Evolutionary conservation across 2,888 invertebrate genomes (phyloP).

Genomic region (Temnothorax rugatulus): DNA sequence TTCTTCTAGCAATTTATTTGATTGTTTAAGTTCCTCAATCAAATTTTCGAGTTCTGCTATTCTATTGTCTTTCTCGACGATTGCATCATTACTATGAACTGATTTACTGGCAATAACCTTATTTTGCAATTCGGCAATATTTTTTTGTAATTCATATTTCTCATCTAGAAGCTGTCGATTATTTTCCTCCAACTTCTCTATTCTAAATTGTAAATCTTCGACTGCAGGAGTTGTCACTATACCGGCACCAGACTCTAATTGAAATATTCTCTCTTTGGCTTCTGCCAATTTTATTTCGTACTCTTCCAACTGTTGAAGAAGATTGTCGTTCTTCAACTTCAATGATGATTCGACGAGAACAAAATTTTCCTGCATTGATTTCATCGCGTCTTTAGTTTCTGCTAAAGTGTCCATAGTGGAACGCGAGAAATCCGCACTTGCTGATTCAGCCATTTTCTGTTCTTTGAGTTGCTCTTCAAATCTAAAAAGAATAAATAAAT

Average conservation of each 20-base stretch:
- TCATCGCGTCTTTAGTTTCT: conserved; percentile 93
- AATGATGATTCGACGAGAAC: conserved; percentile 90
- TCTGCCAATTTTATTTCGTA: conserved; percentile 87
- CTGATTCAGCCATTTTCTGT: conserved; percentile 77
- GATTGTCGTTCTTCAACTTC: conserved; percentile 89
- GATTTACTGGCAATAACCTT: conserved; percentile 77
- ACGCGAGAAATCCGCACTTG: conserved; percentile 80
- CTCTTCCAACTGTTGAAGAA: conserved; percentile 88
- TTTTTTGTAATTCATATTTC: conserved; percentile 82
- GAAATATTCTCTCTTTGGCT: conserved; percentile 79
- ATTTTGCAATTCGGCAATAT: conserved; percentile 80
- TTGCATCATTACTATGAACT: conserved; percentile 71
- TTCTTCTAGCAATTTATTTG: conserved; percentile 80
- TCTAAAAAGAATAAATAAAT: conserved; percentile 65
- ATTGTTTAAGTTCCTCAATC: conserved; percentile 83
- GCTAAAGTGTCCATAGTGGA: conserved; percentile 90
- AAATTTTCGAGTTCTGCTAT: conserved; percentile 86
- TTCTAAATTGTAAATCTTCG: conserved; percentile 78
- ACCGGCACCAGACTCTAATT: conserved; percentile 80
- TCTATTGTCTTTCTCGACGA: conserved; percentile 83
- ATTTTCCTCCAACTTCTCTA: conserved; percentile 78
- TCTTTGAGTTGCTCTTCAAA: conserved; percentile 76
- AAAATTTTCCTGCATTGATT: conserved; percentile 93
- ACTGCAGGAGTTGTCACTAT: conserved; percentile 74
- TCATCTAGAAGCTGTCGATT: conserved; percentile 81